Evolutionary conservation across 2,888 invertebrate species (phyloP), one percentile per base, ranked within the genome.

Genomic region (Harmothoe impar): DNA sequence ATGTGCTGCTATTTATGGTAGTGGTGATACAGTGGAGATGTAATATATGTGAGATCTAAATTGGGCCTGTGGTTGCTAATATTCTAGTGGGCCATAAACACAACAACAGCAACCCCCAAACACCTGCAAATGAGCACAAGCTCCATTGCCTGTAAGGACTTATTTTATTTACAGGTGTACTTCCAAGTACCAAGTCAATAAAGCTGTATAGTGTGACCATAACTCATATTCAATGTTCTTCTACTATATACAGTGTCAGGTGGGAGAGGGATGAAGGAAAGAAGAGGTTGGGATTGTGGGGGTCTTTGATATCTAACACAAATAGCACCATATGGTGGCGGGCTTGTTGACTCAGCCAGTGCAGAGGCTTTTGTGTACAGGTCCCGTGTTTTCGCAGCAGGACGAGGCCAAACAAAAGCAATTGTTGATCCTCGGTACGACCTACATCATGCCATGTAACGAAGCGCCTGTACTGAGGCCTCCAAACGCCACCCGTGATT

Each of bases 401-500:
- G 35, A 81, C 81, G 23, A 17, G 43, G 43, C 35, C 81, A 81
- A 81, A 81, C 81, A 81, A 81, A 81, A 81, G 81, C 43, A 81
- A 81, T 81, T 81, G 81, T 81, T 81, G 81, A 81, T 81, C 81
- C 20, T 43, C 43, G 20, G 35, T 12, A 10, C 25, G 81, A 81
- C 81, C 81, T 81, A 81, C 81, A 81, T 43, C 43, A 43, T 81
- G 35, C 15, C 43, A 17, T 81, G 81, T 81, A 81, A 81, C 25
- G 35, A 81, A 81, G 20, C 43, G 43, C 35, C 15, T 81, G 43
- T 72, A 72, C 25, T 25, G 15, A 72, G 3, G 72, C 29, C 72
- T 25, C 25, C 15, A 29, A 29, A 29, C 25, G 29, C 3, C 3
- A n/a, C 72, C 72, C 29, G 72, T 72, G 72, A 72, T 72, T 72